Conservation (phyloP, 2,888 invertebrate genomes). For the Cerastoderma edule region DNA sequence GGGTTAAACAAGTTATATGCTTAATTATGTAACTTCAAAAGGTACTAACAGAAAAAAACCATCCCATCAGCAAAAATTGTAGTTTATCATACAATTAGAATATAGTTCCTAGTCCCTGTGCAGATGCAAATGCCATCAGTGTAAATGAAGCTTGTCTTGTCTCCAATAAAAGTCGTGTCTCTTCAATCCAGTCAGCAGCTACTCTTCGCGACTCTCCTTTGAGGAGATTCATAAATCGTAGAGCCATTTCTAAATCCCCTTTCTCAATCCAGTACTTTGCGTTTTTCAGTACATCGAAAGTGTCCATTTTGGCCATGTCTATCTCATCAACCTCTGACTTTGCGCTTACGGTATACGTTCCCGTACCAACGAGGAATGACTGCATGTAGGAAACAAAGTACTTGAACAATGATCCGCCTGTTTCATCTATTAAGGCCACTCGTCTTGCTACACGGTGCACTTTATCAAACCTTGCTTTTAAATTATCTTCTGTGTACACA, state of each 20-base stretch:
- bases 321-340: slow-evolving; percentile 78
- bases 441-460: slow-evolving; percentile 89
- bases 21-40: background rate
- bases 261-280: slow-evolving; percentile 93
- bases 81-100: slow-evolving; percentile 60
- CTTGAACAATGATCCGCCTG: slow-evolving; percentile 90
- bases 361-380: slow-evolving; percentile 88
- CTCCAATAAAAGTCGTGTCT: slow-evolving; percentile 92
- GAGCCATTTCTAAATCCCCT: slow-evolving; percentile 93
- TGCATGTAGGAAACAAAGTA: slow-evolving; percentile 95
- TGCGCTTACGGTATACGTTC: slow-evolving; percentile 84
- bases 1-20: background rate
- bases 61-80: background rate
- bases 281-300: slow-evolving; percentile 94
- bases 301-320: slow-evolving; percentile 86
- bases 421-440: slow-evolving; percentile 93
- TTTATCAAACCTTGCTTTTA: slow-evolving; percentile 91
- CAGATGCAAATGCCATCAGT: slow-evolving; percentile 88
- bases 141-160: slow-evolving; percentile 95
- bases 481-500: slow-evolving; percentile 93
- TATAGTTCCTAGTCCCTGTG: slow-evolving; percentile 80
- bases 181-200: slow-evolving; percentile 94
- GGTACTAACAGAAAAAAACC: background rate
- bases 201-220: slow-evolving; percentile 94
- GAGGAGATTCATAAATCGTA: slow-evolving; percentile 93